Conservation (phyloP, 2,113 vertebrate species). For the Oryzias celebensis region DNA sequence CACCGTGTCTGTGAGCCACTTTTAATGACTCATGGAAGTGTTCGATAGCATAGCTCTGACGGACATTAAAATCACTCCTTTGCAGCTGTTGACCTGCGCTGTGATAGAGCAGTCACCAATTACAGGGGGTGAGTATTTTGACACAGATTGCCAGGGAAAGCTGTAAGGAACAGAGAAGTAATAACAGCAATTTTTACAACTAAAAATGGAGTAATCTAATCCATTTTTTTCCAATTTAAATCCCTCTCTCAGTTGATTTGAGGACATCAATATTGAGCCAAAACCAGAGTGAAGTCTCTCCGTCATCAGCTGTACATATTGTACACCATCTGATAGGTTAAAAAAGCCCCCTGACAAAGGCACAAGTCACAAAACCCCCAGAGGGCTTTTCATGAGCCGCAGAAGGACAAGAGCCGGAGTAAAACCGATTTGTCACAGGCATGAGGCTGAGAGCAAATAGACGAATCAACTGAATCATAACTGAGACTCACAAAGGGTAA, state of each 20-base stretch:
- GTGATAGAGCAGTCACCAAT: conserved; percentile 25
- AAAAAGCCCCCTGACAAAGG: conserved; percentile 58
- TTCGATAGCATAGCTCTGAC: conserved; percentile 40
- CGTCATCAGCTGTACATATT: conserved; percentile 66
- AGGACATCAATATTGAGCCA: conserved; percentile 66
- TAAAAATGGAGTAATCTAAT: conserved; percentile 3
- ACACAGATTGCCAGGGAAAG: conserved; percentile 17
- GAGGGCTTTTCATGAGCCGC: conserved; percentile 55
- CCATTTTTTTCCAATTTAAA: conserved; percentile 1
- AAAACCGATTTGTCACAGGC: conserved; percentile 69
- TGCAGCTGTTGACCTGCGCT: conserved; percentile 18
- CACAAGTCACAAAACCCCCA: conserved; percentile 61
- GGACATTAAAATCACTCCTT: conserved; percentile 42
- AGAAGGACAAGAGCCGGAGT: conserved; percentile 32
- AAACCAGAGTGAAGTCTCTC: conserved; percentile 54
- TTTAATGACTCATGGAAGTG: conserved; percentile 59
- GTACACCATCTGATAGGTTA: conserved; percentile 34
- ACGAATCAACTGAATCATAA: conserved; percentile 35
- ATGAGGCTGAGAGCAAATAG: conserved; percentile 37
- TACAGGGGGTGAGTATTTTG: conserved; percentile 26
- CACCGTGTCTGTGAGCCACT: conserved; percentile 39
- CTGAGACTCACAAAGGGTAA: conserved; percentile 31
- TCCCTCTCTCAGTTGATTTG: conserved; percentile 14
- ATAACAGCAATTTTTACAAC: conserved; percentile 22
- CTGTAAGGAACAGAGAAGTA: conserved; percentile 15